Conservation (phyloP, 2,797 vertebrate species). For the Anguilla marmorata region DNA sequence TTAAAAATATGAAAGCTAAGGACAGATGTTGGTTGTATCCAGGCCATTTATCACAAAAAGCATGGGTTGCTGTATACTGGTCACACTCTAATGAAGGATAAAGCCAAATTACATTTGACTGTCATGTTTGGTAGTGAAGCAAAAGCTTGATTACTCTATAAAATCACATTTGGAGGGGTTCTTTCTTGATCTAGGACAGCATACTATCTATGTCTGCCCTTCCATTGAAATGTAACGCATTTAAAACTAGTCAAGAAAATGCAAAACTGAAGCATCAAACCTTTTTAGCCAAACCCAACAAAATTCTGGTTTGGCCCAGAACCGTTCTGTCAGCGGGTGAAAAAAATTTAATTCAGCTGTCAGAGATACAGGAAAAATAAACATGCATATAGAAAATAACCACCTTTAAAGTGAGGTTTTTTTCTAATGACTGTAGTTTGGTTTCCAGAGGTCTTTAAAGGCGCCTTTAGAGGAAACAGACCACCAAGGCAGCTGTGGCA, state of each 20-base stretch:
- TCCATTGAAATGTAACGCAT: not conserved
- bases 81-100: not conserved
- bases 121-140: not conserved
- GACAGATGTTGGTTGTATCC: not conserved
- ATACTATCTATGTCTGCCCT: not conserved
- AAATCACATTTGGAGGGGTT: not conserved
- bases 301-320: not conserved
- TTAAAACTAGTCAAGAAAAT: not conserved
- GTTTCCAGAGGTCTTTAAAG: slow-evolving; percentile 24
- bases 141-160: not conserved
- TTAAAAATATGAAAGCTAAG: not conserved
- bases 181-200: not conserved
- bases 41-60: not conserved
- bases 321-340: not conserved
- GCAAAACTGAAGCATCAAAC: not conserved
- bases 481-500: slow-evolving; percentile 30
- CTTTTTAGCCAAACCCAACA: slow-evolving; percentile 2
- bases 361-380: slow-evolving; percentile 21
- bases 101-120: not conserved
- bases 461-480: slow-evolving; percentile 34
- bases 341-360: slow-evolving; percentile 21
- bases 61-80: not conserved
- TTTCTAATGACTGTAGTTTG: slow-evolving; percentile 43
- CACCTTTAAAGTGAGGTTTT: slow-evolving; percentile 34
- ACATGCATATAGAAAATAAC: slow-evolving; percentile 23